Evolutionary conservation across 2,113 vertebrate species (phyloP).

Genomic region (Calypte anna): DNA sequence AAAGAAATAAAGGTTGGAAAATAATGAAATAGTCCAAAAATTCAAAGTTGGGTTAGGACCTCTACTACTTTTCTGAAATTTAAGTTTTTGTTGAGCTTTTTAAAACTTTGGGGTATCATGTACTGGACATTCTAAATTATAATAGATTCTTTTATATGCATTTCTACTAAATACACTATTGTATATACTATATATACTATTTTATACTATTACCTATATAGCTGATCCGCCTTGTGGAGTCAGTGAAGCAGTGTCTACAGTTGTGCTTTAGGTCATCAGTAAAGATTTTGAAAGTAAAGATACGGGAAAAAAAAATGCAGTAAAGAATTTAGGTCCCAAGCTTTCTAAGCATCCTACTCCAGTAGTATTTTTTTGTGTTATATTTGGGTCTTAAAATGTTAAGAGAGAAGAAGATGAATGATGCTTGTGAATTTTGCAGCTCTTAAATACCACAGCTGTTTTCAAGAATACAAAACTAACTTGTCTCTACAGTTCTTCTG

Average conservation of each 20-base stretch:
- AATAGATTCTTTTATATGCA: not conserved
- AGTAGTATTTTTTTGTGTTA: not conserved
- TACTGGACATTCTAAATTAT: not conserved
- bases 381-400: not conserved
- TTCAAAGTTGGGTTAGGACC: not conserved
- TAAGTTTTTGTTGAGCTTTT: accelerated
- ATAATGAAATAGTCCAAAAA: not conserved
- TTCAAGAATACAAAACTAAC: not conserved
- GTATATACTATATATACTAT: not conserved
- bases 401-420: not conserved
- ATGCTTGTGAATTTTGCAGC: not conserved
- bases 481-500: not conserved
- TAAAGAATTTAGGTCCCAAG: not conserved
- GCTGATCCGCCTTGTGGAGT: not conserved
- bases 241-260: not conserved
- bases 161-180: not conserved
- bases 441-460: not conserved
- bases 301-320: not conserved
- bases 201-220: not conserved
- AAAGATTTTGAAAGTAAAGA: not conserved
- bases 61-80: not conserved
- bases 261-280: not conserved
- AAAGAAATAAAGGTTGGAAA: not conserved
- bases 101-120: accelerated
- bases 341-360: not conserved